Evolutionary conservation across 2,888 invertebrate genomes (phyloP), one percentile per base, ranked within the genome.

Genomic region (Tineola bisselliella): DNA sequence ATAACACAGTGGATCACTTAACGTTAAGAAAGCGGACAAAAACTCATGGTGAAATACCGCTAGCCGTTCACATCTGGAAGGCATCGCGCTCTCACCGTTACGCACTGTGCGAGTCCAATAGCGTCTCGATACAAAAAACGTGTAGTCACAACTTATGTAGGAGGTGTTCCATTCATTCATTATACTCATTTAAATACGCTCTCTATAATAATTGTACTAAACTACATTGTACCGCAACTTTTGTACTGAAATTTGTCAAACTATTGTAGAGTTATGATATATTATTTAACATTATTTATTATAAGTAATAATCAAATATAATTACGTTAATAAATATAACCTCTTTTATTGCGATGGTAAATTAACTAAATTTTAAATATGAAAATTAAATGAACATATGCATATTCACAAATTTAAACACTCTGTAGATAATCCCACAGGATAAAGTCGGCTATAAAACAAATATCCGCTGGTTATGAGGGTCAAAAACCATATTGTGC

Each of bases 401-500:
- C n/a, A n/a, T n/a, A n/a, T n/a, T n/a, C 25, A 25, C 6, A 56
- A 56, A 56, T 6, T 18, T 12, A 62, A 69, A 61, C 72, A 74
- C 63, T 70, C 70, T 69, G 69, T 72, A 71, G 62, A 64, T 69
- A 69, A 70, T 77, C 74, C 72, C 76, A 77, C 76, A 80, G 81
- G 80, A 80, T 80, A 76, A 48, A 77, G 73, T 70, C 67, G 65
- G 68, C 70, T 75, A 81, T 80, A 81, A 83, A 80, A 84, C 73
- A 86, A 84, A 84, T 84, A 87, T 81, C 83, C 84, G 79, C 67
- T 70, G 78, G 79, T 73, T 78, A 71, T 74, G 75, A 76, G 77
- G 84, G 87, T 86, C 86, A 86, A 78, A 84, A 71, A 77, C 84
- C 87, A 86, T 81, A 83, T 84, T 86, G 84, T 81, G 81, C 76